A percentile compares a stretch with the other conserved stretches of the same genome.
Conservation (phyloP, 2,888 invertebrate genomes). For the Gryllus longicercus region DNA sequence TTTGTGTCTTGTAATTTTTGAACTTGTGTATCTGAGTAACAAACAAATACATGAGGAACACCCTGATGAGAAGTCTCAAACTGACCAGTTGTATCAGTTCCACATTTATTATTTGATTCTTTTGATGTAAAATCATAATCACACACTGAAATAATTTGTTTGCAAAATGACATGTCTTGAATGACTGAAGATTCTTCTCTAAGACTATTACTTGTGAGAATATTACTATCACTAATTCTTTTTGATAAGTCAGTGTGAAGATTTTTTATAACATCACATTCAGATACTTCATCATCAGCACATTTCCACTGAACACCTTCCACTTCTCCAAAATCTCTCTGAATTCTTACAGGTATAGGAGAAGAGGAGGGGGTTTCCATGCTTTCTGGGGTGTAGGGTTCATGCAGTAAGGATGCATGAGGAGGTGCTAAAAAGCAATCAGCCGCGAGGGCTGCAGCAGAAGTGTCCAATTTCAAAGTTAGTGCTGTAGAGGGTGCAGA, state of each 20-base stretch:
- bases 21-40: background rate
- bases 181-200: too few relatives aligned
- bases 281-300: background rate
- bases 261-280: too few relatives aligned
- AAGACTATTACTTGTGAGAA: too few relatives aligned
- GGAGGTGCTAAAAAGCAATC: conserved; percentile 33
- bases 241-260: too few relatives aligned
- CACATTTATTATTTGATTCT: too few relatives aligned
- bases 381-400: conserved; percentile 81
- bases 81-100: too few relatives aligned
- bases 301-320: background rate
- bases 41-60: background rate
- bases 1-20: too few relatives aligned
- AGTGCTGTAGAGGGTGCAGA: conserved; percentile 19
- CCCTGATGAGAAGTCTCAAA: too few relatives aligned
- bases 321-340: conserved; percentile 32
- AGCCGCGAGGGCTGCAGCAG: conserved; percentile 24
- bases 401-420: conserved; percentile 54
- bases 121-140: too few relatives aligned
- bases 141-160: too few relatives aligned
- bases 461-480: background rate
- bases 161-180: too few relatives aligned
- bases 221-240: too few relatives aligned
- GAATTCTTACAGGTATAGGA: conserved; percentile 40
- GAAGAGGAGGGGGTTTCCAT: conserved; percentile 70